Conservation (phyloP, 2,888 invertebrate species). For the Tridacna gigas region DNA sequence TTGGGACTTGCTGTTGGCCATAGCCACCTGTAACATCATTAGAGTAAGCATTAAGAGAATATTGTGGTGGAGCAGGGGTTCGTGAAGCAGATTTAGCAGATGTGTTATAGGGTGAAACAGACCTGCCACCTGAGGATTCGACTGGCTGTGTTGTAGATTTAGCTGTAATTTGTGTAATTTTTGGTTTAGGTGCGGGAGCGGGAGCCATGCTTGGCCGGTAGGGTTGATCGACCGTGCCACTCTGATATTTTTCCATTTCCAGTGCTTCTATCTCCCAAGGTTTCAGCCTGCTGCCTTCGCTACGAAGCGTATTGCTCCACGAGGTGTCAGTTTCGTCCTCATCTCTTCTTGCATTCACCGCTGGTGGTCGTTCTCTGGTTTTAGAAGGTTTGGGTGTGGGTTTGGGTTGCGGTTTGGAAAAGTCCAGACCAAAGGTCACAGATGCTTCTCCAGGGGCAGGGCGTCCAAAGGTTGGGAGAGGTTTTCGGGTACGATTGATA, state of each 20-base stretch:
- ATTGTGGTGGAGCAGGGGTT: slow-evolving; percentile 54
- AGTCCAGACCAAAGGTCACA: slow-evolving; percentile 65
- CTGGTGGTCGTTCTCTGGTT: slow-evolving; percentile 51
- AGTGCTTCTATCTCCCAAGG: slow-evolving; percentile 69
- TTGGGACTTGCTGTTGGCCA: slow-evolving; percentile 62
- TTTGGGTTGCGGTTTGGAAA: slow-evolving; percentile 59
- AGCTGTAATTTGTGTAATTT: slow-evolving; percentile 43
- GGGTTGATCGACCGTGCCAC: slow-evolving; percentile 51
- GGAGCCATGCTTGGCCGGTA: slow-evolving; percentile 54
- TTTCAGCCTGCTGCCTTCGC: slow-evolving; percentile 60
- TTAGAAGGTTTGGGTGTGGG: slow-evolving; percentile 50
- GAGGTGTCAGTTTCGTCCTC: slow-evolving; percentile 48
- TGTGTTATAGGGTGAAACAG: slow-evolving; percentile 46
- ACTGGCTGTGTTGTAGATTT: slow-evolving; percentile 18
- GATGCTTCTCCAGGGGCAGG: slow-evolving; percentile 45
- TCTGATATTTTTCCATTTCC: slow-evolving; percentile 60
- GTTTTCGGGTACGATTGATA: slow-evolving; percentile 51
- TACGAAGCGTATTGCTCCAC: slow-evolving; percentile 73
- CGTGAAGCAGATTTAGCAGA: slow-evolving; percentile 43
- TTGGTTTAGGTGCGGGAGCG: slow-evolving; percentile 57
- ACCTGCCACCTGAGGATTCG: slow-evolving; percentile 40
- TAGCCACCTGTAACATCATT: slow-evolving; percentile 54
- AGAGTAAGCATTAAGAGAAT: slow-evolving; percentile 63
- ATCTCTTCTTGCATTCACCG: slow-evolving; percentile 54
- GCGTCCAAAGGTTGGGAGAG: slow-evolving; percentile 54